These are phyloP conservation scores for Crepidodera aurea DNA, from an alignment of 2,888 invertebrate genomes.

Conservation along the genomic window DNA sequence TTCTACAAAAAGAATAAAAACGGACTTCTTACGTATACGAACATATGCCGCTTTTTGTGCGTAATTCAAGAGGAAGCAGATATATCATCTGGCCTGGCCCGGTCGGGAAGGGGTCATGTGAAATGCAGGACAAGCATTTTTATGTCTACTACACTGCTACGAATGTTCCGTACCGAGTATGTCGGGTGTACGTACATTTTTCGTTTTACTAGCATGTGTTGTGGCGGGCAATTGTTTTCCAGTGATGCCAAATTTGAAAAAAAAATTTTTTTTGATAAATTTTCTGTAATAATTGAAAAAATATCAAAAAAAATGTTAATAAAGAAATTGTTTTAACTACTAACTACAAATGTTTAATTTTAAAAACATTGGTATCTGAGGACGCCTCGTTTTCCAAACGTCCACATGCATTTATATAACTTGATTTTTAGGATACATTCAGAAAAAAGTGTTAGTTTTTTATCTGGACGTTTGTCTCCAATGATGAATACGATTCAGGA, in stretches of 20 bases:
- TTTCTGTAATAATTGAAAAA: too few species aligned
- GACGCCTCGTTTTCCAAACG: too few species aligned
- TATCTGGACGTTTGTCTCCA: too few species aligned
- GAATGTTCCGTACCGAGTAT: constrained; percentile 12
- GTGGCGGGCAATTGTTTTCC: constrained; percentile 2
- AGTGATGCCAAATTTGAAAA: constrained; percentile 12
- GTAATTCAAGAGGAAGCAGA: constrained; percentile 30
- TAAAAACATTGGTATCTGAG: too few species aligned
- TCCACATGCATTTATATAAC: too few species aligned
- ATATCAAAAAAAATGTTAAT: too few species aligned
- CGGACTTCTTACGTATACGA: constrained; percentile 22
- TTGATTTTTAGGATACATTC: too few species aligned
- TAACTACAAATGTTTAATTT: too few species aligned
- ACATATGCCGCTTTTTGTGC: constrained; percentile 29
- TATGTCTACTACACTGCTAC: constrained; percentile 28
- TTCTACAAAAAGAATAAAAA: constrained; percentile 30
- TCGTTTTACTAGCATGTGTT: constrained; percentile 6
- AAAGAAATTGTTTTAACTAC: too few species aligned
- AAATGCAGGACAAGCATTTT: constrained; percentile 29
- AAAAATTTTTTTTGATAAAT: too few species aligned
- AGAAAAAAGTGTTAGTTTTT: too few species aligned
- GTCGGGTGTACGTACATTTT: constrained; percentile 16
- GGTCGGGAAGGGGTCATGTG: constrained; percentile 21
- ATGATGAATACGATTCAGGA: too few species aligned
- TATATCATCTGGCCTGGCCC: constrained; percentile 19